Percentiles rank a stretch among this genome's conserved stretches.
phyloP scores from a whole-genome alignment of 2,113 vertebrate species.

The Tamias sibiricus region DNA sequence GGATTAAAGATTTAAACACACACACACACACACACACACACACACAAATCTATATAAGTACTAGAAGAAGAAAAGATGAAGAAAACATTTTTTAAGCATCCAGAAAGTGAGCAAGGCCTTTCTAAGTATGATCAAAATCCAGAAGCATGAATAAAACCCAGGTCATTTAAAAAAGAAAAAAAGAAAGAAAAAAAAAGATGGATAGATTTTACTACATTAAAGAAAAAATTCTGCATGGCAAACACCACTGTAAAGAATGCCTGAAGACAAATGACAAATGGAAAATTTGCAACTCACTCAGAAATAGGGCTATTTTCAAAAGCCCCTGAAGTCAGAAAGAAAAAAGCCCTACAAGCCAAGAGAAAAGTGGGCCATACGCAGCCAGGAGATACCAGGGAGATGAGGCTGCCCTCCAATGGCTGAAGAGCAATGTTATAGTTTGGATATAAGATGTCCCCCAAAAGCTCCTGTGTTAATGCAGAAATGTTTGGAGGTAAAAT shows the following conservation, averaged over 20 bases:
- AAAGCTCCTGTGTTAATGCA: too few species aligned
- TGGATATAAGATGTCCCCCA: too few species aligned
- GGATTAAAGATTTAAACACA: slow-evolving; percentile 45
- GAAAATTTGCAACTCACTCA: not conserved
- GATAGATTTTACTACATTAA: not conserved
- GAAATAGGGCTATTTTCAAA: slow-evolving; percentile 4
- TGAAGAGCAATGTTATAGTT: not conserved
- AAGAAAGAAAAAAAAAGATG: not conserved
- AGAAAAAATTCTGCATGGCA: not conserved
- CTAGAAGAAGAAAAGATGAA: slow-evolving; percentile 37
- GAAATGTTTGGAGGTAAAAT: too few species aligned
- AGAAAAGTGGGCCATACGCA: not conserved
- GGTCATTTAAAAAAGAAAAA: too few species aligned
- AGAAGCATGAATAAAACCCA: slow-evolving; percentile 2
- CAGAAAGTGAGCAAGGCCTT: not conserved
- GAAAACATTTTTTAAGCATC: slow-evolving; percentile 47
- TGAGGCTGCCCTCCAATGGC: not conserved
- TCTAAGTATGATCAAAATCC: slow-evolving; percentile 28
- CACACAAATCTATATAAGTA: slow-evolving; percentile 19
- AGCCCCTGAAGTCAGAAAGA: not conserved
- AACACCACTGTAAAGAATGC: slow-evolving; percentile 18
- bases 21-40: too few species aligned
- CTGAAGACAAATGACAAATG: slow-evolving; percentile 3
- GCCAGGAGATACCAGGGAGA: not conserved
- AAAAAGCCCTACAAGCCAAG: not conserved